phyloP scores from a whole-genome alignment of 2,797 vertebrate species.

The Adrianichthys oophorus region DNA sequence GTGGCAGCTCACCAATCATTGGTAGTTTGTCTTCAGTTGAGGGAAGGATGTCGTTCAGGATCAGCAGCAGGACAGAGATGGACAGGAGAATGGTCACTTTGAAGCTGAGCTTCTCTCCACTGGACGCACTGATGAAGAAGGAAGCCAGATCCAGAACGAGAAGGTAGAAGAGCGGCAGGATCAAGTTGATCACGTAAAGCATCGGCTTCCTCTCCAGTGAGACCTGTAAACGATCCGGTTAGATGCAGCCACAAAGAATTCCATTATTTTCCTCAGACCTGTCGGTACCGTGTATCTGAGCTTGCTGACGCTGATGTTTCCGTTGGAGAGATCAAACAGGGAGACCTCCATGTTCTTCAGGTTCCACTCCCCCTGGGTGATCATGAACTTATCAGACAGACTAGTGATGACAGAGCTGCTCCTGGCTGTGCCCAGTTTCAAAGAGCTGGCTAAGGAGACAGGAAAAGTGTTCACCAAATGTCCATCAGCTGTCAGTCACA shows the following conservation, averaged over 20 bases:
- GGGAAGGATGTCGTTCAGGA: constrained; percentile 82
- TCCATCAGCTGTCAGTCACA: background rate
- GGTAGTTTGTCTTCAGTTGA: constrained; percentile 77
- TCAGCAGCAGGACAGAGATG: constrained; percentile 81
- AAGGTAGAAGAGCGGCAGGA: constrained; percentile 75
- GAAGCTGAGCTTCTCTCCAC: constrained; percentile 79
- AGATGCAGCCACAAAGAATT: no score
- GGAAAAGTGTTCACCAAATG: no score
- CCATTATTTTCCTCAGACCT: no score
- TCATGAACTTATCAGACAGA: background rate
- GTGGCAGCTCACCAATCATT: constrained; percentile 72
- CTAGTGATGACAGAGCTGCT: rapidly evolving
- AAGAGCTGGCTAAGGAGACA: rapidly evolving
- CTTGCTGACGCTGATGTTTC: rapidly evolving
- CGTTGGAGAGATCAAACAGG: rapidly evolving
- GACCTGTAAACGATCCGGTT: constrained; percentile 32
- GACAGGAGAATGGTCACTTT: constrained; percentile 83
- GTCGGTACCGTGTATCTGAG: constrained; percentile 8
- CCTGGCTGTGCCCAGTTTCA: background rate
- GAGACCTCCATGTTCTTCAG: constrained; percentile 2
- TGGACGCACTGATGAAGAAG: constrained; percentile 70
- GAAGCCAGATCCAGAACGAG: constrained; percentile 80
- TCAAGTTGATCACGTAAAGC: constrained; percentile 75
- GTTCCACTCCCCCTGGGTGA: constrained; percentile 63
- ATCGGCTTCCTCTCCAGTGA: constrained; percentile 45